phyloP scores from a whole-genome alignment of 1,140 invertebrate genomes.

The Heliothis virescens region DNA sequence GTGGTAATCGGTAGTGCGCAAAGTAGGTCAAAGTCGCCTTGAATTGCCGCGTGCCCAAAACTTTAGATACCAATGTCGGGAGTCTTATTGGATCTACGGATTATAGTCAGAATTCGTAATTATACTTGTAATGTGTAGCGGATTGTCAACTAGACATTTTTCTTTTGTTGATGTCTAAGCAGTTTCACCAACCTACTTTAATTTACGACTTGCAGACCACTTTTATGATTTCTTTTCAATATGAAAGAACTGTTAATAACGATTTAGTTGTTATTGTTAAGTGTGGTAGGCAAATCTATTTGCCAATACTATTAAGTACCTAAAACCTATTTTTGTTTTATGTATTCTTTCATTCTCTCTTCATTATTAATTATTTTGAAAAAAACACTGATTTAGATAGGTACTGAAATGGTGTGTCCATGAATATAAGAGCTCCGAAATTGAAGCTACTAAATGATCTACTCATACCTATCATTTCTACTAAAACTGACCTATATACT shows the following conservation, averaged over 20 bases:
- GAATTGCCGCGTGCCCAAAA: conserved; percentile 65
- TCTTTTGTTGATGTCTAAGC: background rate
- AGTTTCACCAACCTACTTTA: background rate
- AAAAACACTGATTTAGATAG: too few relatives aligned
- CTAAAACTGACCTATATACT: too few relatives aligned
- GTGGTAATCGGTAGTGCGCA: conserved; percentile 60
- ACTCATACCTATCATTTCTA: too few relatives aligned
- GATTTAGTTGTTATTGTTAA: conserved; percentile 55
- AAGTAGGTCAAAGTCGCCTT: conserved; percentile 81
- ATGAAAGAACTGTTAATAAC: background rate
- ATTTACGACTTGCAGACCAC: background rate
- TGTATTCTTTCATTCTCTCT: too few relatives aligned
- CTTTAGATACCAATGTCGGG: conserved; percentile 28
- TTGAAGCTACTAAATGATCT: too few relatives aligned
- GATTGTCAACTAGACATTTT: background rate
- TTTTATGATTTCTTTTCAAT: conserved; percentile 22
- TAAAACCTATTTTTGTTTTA: too few relatives aligned
- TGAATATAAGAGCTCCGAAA: too few relatives aligned
- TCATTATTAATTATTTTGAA: too few relatives aligned
- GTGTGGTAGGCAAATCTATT: background rate
- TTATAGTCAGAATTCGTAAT: background rate
- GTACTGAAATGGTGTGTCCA: too few relatives aligned
- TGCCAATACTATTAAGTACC: too few relatives aligned
- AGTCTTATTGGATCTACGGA: conserved; percentile 25
- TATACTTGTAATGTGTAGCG: background rate